Conservation (phyloP, 2,888 invertebrate genomes). For the Ganaspis brasiliensis region DNA sequence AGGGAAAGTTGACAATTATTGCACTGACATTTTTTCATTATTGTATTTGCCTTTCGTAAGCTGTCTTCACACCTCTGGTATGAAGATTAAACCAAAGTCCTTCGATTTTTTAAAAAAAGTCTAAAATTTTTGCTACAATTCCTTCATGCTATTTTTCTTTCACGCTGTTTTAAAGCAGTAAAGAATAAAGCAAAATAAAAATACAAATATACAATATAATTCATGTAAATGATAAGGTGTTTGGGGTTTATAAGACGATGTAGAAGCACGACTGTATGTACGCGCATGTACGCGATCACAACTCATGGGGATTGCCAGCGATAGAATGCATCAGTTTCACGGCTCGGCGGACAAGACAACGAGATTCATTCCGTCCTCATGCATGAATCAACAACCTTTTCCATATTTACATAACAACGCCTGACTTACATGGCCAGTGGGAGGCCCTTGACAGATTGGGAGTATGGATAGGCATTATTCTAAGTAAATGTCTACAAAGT, state of each 20-base stretch:
- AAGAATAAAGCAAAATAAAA: too few species aligned
- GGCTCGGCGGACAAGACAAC: slow-evolving; percentile 79
- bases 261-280: slow-evolving; percentile 61
- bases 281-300: slow-evolving; percentile 52
- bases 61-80: too few species aligned
- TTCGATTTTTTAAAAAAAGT: too few species aligned
- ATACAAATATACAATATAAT: too few species aligned
- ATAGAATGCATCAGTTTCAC: slow-evolving; percentile 80
- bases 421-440: slow-evolving; percentile 67
- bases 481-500: slow-evolving; percentile 63
- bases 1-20: too few species aligned
- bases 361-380: slow-evolving; percentile 76
- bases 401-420: slow-evolving; percentile 79
- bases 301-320: slow-evolving; percentile 65
- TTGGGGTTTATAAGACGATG: slow-evolving; percentile 51
- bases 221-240: too few species aligned
- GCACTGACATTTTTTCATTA: too few species aligned
- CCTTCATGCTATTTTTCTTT: too few species aligned
- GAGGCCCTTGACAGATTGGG: slow-evolving; percentile 76
- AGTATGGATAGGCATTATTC: slow-evolving; percentile 73
- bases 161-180: too few species aligned
- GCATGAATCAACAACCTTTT: slow-evolving; percentile 79
- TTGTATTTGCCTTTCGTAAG: too few species aligned
- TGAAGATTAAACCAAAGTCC: too few species aligned
- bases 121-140: too few species aligned